Conservation (phyloP, 2,888 invertebrate species). For the Caenorhabditis macrosperma region DNA sequence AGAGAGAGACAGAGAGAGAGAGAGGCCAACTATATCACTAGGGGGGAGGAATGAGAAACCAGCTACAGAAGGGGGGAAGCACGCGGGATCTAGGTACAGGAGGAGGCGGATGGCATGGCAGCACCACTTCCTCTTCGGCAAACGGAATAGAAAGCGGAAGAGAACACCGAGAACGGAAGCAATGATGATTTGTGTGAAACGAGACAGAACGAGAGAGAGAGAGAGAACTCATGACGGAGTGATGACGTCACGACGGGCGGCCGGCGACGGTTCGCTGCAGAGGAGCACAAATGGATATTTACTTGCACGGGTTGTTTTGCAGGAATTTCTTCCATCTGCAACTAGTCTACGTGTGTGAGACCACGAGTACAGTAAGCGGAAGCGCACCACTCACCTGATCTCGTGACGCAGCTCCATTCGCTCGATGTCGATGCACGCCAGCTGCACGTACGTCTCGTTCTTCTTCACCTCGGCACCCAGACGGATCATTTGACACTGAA, state of each 20-base stretch:
- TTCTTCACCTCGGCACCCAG: slow-evolving; percentile 75
- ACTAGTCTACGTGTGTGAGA: slow-evolving; percentile 13
- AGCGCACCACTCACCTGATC: slow-evolving; percentile 38
- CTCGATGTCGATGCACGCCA: slow-evolving; percentile 78
- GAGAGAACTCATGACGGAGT: neutral
- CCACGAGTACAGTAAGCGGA: neutral
- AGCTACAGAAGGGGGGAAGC: slow-evolving; percentile 34
- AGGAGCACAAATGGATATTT: neutral
- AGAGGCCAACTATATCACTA: slow-evolving; percentile 38
- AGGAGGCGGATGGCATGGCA: neutral
- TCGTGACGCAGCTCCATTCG: slow-evolving; percentile 72
- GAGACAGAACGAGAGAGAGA: no score
- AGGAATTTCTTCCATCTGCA: slow-evolving; percentile 68
- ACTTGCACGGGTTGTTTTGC: slow-evolving; percentile 49
- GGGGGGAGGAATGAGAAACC: slow-evolving; percentile 22
- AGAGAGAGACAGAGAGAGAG: slow-evolving; percentile 2
- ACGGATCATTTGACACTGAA: slow-evolving; percentile 75
- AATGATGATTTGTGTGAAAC: slow-evolving; percentile 23
- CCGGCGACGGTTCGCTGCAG: slow-evolving; percentile 31
- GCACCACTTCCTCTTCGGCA: neutral
- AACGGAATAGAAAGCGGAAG: neutral
- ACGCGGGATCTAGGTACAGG: slow-evolving; percentile 16
- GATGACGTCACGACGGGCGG: slow-evolving; percentile 3
- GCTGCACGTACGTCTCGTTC: slow-evolving; percentile 75
- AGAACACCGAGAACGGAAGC: slow-evolving; percentile 15